A percentile compares a stretch with the other conserved stretches of the same genome.
phyloP scores from a whole-genome alignment of 2,113 vertebrate species.

The Peromyscus leucopus region DNA sequence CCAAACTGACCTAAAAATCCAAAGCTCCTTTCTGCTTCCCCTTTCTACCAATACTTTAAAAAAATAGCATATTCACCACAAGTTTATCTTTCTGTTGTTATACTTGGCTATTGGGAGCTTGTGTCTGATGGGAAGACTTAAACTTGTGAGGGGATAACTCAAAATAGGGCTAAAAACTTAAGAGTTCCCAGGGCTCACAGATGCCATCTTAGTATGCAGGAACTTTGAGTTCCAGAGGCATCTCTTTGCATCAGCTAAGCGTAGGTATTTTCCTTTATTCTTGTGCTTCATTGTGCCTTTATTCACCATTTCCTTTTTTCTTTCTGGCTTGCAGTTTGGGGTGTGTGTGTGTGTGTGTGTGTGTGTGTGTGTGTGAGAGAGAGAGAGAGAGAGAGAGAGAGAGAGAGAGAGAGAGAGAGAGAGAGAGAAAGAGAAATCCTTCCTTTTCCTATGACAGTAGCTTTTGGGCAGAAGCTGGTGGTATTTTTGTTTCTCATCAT shows the following conservation, averaged over 20 bases:
- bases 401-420: too few species aligned
- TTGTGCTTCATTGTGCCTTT: slow-evolving; percentile 49
- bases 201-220: slow-evolving; percentile 27
- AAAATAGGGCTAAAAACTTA: slow-evolving; percentile 57
- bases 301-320: not conserved
- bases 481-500: accelerated
- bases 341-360: not conserved
- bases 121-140: slow-evolving; percentile 52
- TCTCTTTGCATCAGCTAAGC: slow-evolving; percentile 58
- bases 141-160: slow-evolving; percentile 17
- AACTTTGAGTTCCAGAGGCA: slow-evolving; percentile 43
- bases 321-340: not conserved
- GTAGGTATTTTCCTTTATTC: slow-evolving; percentile 51
- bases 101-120: slow-evolving; percentile 58
- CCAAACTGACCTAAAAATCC: slow-evolving; percentile 17
- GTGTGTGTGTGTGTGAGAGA: not conserved
- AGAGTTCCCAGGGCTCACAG: slow-evolving; percentile 28
- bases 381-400: too few species aligned
- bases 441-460: not conserved
- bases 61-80: slow-evolving; percentile 29
- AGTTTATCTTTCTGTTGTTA: slow-evolving; percentile 52
- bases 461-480: slow-evolving; percentile 33
- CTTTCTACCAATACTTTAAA: not conserved
- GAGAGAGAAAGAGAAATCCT: not conserved
- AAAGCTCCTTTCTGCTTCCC: slow-evolving; percentile 26